Evolutionary conservation across 1,140 invertebrate genomes (phyloP).

Genomic region (Brachystomella parvula): DNA sequence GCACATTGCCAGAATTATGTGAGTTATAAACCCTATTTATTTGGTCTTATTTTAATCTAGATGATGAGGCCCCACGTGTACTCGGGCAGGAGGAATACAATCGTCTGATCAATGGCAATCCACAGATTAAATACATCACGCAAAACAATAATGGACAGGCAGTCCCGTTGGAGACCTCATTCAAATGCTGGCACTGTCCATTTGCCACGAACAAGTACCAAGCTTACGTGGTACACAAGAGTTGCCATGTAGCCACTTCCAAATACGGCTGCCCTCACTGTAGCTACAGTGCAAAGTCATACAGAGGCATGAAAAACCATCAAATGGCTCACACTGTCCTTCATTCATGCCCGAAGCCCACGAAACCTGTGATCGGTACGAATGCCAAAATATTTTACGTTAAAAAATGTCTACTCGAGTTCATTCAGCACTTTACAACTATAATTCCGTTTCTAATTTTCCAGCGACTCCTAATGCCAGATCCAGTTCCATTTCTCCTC

Average conservation of each 20-base stretch:
- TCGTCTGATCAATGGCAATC: background rate
- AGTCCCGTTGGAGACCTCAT: background rate
- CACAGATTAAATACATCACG: background rate
- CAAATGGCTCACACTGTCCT: background rate
- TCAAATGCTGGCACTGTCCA: constrained; percentile 1
- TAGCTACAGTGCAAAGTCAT: background rate
- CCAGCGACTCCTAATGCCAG: too few species aligned
- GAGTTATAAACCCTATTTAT: too few species aligned
- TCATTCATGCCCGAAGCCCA: too few species aligned
- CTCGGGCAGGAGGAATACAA: background rate
- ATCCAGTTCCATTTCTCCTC: too few species aligned
- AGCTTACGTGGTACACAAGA: background rate
- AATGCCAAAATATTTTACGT: too few species aligned
- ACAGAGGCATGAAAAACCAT: background rate
- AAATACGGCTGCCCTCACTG: background rate
- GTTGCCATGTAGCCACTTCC: background rate
- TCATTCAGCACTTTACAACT: too few species aligned
- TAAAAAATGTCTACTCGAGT: too few species aligned
- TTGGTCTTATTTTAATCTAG: too few species aligned
- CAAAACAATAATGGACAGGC: background rate
- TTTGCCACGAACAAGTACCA: background rate
- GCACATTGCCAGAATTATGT: too few species aligned
- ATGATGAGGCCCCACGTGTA: too few species aligned
- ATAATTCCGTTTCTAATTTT: too few species aligned
- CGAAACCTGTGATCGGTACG: too few species aligned